phyloP scores from a whole-genome alignment of 2,113 vertebrate species.

The Pseudonaja textilis region DNA sequence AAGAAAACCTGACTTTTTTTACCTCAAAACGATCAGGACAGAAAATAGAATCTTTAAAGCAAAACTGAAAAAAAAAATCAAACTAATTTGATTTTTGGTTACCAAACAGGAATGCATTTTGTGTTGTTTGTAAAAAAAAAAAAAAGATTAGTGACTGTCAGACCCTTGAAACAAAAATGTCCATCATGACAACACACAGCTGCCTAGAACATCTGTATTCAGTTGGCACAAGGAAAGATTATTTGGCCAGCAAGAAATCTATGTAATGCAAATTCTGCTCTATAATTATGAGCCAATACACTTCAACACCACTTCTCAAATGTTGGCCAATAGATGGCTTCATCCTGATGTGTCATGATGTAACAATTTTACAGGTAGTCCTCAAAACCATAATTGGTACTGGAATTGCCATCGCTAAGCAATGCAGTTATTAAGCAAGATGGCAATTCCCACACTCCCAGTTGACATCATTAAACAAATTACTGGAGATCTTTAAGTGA shows the following conservation, averaged over 20 bases:
- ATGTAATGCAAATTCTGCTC: neutral
- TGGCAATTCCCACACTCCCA: neutral
- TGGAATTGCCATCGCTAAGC: neutral
- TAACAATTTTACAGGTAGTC: neutral
- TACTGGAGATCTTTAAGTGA: neutral
- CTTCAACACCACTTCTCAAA: neutral
- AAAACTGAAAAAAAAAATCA: neutral
- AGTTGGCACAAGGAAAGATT: neutral
- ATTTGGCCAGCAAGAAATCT: neutral
- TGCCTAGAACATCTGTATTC: neutral
- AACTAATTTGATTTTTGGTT: neutral
- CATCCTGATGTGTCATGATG: neutral
- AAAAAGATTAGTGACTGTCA: neutral
- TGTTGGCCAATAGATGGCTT: neutral
- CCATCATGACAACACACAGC: neutral
- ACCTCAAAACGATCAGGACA: neutral
- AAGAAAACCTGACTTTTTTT: neutral
- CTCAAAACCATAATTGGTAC: neutral
- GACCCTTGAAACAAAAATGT: neutral
- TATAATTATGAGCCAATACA: neutral
- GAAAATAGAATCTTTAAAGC: neutral
- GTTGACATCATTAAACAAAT: neutral
- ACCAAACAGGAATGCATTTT: neutral
- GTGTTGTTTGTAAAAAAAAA: neutral
- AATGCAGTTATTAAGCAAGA: neutral